Conservation (phyloP, 1,140 invertebrate genomes). For the Pygmarrhopalites habei region DNA sequence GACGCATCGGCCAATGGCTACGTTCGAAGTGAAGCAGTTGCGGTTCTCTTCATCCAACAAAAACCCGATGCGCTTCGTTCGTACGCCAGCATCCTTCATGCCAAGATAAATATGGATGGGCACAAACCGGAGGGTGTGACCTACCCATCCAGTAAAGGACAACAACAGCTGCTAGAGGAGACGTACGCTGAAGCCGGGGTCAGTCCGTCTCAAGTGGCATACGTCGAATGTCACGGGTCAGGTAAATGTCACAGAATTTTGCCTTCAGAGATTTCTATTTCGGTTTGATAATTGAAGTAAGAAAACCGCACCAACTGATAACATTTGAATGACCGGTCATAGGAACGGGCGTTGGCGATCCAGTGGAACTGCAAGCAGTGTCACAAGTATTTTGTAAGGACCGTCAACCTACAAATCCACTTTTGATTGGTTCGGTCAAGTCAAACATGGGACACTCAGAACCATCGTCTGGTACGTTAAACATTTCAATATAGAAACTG, state of each 20-base stretch:
- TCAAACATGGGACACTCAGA: conserved; percentile 91
- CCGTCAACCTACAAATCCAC: conserved; percentile 47
- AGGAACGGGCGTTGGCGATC: conserved; percentile 18
- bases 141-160: conserved; percentile 78
- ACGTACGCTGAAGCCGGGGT: conserved; percentile 76
- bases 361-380: conserved; percentile 51
- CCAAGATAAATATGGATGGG: conserved; percentile 81
- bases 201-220: conserved; percentile 70
- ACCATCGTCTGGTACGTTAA: conserved; percentile 49
- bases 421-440: conserved; percentile 83
- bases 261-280: no score
- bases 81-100: conserved; percentile 78
- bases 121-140: conserved; percentile 84
- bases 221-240: conserved; percentile 94
- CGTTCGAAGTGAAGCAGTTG: conserved; percentile 80
- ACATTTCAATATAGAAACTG: not conserved
- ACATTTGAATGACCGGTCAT: no score
- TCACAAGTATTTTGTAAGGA: conserved; percentile 67
- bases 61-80: conserved; percentile 62
- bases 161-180: conserved; percentile 75
- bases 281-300: no score
- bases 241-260: no score
- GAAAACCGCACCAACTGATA: no score
- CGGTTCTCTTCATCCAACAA: conserved; percentile 73
- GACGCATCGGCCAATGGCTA: conserved; percentile 65